Evolutionary conservation across 2,113 vertebrate genomes (phyloP).

Genomic region (Malaclemys terrapin): DNA sequence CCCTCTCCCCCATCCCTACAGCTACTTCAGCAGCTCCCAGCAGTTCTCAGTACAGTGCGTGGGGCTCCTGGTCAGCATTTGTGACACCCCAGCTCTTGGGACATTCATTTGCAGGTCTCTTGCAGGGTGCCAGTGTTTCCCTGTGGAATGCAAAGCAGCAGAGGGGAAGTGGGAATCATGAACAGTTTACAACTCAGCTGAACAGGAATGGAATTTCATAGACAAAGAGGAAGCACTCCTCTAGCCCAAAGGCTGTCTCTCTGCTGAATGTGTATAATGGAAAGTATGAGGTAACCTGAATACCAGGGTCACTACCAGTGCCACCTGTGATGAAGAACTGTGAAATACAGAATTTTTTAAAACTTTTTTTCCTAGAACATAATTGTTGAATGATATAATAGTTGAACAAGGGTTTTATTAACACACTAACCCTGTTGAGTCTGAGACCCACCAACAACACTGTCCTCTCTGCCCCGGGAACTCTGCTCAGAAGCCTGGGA

Average conservation of each 20-base stretch:
- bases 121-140: constrained; percentile 5
- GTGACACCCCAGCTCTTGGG: background rate
- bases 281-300: background rate
- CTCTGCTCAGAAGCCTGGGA: constrained; percentile 27
- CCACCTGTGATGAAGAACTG: background rate
- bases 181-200: background rate
- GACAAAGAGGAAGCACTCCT: background rate
- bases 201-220: constrained; percentile 39
- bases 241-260: background rate
- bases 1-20: background rate
- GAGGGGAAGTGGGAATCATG: background rate
- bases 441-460: constrained; percentile 20
- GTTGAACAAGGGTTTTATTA: constrained; percentile 16
- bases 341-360: background rate
- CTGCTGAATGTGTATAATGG: background rate
- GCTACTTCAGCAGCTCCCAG: background rate
- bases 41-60: rapidly evolving
- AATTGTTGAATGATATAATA: background rate
- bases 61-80: background rate
- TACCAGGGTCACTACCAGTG: background rate
- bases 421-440: constrained; percentile 48
- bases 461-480: constrained; percentile 27
- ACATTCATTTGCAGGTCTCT: background rate
- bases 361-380: background rate
- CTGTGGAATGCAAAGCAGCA: constrained; percentile 1